phyloP scores from a whole-genome alignment of 2,113 vertebrate genomes.

The Xiphophorus couchianus region DNA sequence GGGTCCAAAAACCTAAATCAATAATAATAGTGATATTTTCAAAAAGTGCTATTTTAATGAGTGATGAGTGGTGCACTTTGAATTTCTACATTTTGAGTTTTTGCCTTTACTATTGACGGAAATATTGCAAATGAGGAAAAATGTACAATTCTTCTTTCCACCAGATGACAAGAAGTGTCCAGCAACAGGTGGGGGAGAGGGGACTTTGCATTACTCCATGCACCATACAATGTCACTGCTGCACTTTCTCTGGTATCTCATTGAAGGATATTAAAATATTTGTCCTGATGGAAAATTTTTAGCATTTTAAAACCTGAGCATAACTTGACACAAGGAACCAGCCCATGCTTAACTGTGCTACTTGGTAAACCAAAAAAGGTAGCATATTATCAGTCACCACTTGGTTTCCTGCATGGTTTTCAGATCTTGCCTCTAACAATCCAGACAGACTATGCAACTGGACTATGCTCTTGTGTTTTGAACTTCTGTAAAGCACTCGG shows the following conservation, averaged over 20 bases:
- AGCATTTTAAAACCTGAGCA: not conserved
- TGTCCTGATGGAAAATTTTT: not conserved
- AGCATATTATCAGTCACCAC: slow-evolving; percentile 16
- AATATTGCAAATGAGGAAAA: not conserved
- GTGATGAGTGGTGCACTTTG: no score
- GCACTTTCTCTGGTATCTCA: not conserved
- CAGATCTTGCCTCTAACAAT: slow-evolving; percentile 43
- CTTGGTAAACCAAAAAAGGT: slow-evolving; percentile 13
- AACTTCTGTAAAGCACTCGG: slow-evolving; percentile 61
- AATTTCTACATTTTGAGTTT: no score
- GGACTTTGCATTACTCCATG: not conserved
- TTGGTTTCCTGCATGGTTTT: slow-evolving; percentile 38
- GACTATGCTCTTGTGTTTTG: slow-evolving; percentile 42
- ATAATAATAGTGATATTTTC: not conserved
- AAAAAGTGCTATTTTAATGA: no score
- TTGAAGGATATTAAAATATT: not conserved
- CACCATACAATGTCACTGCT: not conserved
- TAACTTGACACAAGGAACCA: not conserved
- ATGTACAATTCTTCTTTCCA: not conserved
- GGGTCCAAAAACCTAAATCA: not conserved
- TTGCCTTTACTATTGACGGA: no score
- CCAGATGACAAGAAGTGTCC: not conserved
- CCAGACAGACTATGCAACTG: slow-evolving; percentile 38
- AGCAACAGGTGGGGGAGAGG: not conserved
- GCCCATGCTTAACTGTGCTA: not conserved